Evolutionary conservation across 2,113 vertebrate species (phyloP).

Genomic region (Dicaeum eximium): DNA sequence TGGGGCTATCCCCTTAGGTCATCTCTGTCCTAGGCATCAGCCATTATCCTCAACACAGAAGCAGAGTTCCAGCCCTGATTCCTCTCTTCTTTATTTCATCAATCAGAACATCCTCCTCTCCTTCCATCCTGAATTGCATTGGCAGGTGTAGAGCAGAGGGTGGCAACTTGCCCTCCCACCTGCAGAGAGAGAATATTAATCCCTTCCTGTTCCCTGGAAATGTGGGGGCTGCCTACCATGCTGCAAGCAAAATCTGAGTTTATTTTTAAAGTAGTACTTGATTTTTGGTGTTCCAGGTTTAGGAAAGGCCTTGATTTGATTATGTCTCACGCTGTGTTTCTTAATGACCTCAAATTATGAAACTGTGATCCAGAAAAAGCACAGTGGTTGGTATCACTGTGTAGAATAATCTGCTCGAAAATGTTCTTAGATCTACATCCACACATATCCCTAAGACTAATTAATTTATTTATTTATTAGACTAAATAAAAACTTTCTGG

Average conservation of each 20-base stretch:
- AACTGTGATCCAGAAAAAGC: background rate
- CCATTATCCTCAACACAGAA: background rate
- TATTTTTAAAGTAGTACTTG: conserved; percentile 20
- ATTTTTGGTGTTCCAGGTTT: background rate
- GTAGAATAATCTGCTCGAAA: background rate
- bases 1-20: background rate
- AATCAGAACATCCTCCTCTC: background rate
- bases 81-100: background rate
- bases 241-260: background rate
- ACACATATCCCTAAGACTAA: background rate
- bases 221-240: background rate
- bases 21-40: background rate
- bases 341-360: background rate
- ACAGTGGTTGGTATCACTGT: background rate
- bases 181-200: background rate
- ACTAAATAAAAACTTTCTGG: background rate
- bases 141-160: background rate
- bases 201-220: background rate
- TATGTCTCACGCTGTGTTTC: background rate
- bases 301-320: background rate
- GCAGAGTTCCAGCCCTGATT: background rate
- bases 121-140: background rate
- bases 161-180: background rate
- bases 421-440: background rate
- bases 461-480: background rate